Base-by-base conservation (phyloP, 2,888 invertebrate genomes). In the Marronus borbonicus region DNA sequence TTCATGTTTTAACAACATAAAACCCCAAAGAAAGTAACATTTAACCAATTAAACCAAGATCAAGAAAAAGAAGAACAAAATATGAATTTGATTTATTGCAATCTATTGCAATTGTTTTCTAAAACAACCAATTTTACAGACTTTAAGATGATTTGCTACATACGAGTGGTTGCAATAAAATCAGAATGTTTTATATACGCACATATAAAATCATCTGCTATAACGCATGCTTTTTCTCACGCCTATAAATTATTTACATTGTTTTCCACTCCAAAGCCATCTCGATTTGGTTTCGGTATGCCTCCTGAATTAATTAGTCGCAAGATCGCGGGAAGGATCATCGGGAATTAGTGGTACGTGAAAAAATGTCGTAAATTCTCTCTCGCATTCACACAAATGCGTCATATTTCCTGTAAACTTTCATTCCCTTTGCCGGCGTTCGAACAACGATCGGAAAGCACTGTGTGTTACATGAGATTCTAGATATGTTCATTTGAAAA, bases 381-480 rank as follows among this genome's bases (percentile, higher is more conserved):
- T 58, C 68, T 28, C 50, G 50, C 68, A 24, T 68, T 68, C 68
- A 68, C 68, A 28, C 50, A 68, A 68, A 50, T 68, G 68, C 68
- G 68, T 68, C 68, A 68, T 50, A 24, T 68, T 68, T 68, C 68
- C 68, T 68, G 68, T 68, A 68, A 68, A 68, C 68, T 68, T 68
- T 68, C 68, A 68, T 68, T 50, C 68, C 68, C 68, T 68, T 68
- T 50, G 50, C 68, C 49, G 68, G 28, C 68, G 28, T 44, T 65
- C 39, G 20, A 58, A 58, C 44, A 50, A 50, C 44, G 44, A 28
- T 68, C 49, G 68, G 50, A 68, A 49, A 50, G 50, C 28, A 49
- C 50, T 50, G 44, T 44, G 36, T 58, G 55, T 58, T 58, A 20
- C 55, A 58, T 24, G 55, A 58, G 55, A 58, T 58, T 17, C 20